These are phyloP conservation scores for Achatina immaculata DNA, from an alignment of 1,140 invertebrate genomes.

Conservation along the genomic window DNA sequence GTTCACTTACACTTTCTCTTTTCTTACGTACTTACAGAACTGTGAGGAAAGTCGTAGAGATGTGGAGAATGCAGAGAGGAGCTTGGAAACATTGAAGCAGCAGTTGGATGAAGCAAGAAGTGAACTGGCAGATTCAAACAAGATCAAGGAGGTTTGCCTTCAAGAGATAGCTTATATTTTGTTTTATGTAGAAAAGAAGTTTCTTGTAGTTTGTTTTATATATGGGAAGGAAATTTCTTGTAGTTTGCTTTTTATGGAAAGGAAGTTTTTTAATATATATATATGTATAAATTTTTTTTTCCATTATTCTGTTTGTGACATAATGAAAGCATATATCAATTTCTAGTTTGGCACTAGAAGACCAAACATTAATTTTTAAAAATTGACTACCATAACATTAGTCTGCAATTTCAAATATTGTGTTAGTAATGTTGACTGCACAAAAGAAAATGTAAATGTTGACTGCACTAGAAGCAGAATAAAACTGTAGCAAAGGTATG, in stretches of 20 bases:
- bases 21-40: conserved; percentile 41
- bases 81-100: conserved; percentile 70
- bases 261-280: conserved; percentile 6
- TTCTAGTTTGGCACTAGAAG: too few relatives aligned
- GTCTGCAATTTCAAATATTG: too few relatives aligned
- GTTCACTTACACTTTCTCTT: too few relatives aligned
- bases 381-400: too few relatives aligned
- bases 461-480: too few relatives aligned
- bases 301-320: neutral
- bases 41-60: conserved; percentile 40
- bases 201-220: neutral
- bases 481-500: too few relatives aligned
- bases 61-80: conserved; percentile 37
- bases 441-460: too few relatives aligned
- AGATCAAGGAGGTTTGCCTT: conserved; percentile 4
- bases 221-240: too few relatives aligned
- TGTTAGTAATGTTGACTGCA: too few relatives aligned
- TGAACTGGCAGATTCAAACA: neutral
- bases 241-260: too few relatives aligned
- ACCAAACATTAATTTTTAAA: too few relatives aligned
- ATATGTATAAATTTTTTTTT: neutral
- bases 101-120: neutral
- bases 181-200: neutral
- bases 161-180: neutral
- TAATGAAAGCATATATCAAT: neutral